These are phyloP conservation scores for Otolemur crassicaudatus DNA, from an alignment of 2,797 vertebrate species.

Conservation along the genomic window DNA sequence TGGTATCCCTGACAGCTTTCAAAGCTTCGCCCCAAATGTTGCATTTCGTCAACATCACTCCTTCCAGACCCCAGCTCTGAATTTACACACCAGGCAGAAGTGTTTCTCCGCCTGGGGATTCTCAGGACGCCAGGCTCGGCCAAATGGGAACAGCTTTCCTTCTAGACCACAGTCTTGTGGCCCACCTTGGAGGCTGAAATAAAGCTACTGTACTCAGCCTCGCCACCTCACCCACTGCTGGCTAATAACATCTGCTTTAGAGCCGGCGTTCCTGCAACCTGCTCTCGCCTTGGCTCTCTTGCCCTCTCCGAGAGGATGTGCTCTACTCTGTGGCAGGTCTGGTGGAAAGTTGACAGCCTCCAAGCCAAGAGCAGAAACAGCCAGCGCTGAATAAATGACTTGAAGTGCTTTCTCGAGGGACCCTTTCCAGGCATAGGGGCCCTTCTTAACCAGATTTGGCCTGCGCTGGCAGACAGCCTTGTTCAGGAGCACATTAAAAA, in stretches of 20 bases:
- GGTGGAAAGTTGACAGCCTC: slow-evolving; percentile 87
- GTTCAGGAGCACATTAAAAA: slow-evolving; percentile 89
- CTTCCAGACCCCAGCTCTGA: slow-evolving; percentile 79
- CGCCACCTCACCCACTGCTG: slow-evolving; percentile 83
- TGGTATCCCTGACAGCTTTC: slow-evolving; percentile 66
- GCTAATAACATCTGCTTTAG: slow-evolving; percentile 88
- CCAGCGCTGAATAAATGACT: slow-evolving; percentile 87
- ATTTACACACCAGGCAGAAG: slow-evolving; percentile 81
- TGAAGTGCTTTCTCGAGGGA: slow-evolving; percentile 88
- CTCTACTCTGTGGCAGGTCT: slow-evolving; percentile 87
- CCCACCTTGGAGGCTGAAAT: slow-evolving; percentile 86
- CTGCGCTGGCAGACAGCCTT: slow-evolving; percentile 87
- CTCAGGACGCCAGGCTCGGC: slow-evolving; percentile 81
- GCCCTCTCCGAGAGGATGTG: slow-evolving; percentile 84
- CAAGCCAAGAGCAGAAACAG: slow-evolving; percentile 85
- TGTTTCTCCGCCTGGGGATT: slow-evolving; percentile 83
- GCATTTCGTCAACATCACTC: slow-evolving; percentile 81
- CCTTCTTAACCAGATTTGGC: slow-evolving; percentile 86
- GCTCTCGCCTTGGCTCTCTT: slow-evolving; percentile 82
- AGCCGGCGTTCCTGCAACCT: slow-evolving; percentile 86
- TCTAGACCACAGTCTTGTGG: slow-evolving; percentile 82
- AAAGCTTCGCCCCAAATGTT: slow-evolving; percentile 74
- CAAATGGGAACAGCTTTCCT: slow-evolving; percentile 84
- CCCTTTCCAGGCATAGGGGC: slow-evolving; percentile 86
- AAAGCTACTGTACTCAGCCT: slow-evolving; percentile 86